Evolutionary conservation across 2,888 invertebrate species (phyloP).

Genomic region (Microplitis manilae): DNA sequence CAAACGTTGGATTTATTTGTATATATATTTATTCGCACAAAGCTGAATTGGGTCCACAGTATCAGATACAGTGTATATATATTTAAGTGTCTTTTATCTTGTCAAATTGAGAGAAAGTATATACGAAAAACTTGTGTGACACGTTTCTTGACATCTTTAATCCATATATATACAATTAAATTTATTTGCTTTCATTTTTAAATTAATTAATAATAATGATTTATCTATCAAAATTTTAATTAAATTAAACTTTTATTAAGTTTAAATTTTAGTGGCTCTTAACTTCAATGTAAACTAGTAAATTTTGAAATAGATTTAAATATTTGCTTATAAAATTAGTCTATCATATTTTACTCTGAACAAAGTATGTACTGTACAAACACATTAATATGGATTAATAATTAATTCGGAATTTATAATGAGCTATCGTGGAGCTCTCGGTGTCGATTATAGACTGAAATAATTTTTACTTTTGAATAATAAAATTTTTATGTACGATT

Average conservation of each 20-base stretch:
- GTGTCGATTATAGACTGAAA: too few relatives aligned
- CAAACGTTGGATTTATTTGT: neutral
- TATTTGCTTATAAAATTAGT: too few relatives aligned
- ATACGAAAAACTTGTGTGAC: conserved; percentile 28
- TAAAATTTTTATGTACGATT: neutral
- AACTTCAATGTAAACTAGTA: neutral
- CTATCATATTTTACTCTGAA: too few relatives aligned
- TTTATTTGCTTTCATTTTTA: conserved; percentile 16
- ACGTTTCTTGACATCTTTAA: conserved; percentile 9
- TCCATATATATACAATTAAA: conserved; percentile 1
- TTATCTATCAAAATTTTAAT: neutral
- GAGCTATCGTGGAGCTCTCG: too few relatives aligned
- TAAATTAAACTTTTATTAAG: neutral
- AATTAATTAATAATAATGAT: conserved; percentile 11
- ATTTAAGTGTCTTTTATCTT: conserved; percentile 5
- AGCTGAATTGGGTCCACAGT: neutral
- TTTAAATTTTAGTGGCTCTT: neutral
- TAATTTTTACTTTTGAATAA: neutral
- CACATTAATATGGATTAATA: too few relatives aligned
- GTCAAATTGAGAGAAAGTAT: conserved; percentile 27
- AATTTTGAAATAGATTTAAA: neutral
- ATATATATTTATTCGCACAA: neutral
- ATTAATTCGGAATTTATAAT: too few relatives aligned
- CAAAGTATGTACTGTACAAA: too few relatives aligned
- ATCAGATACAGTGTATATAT: neutral